Conservation (phyloP, 2,888 invertebrate species). For the Lordiphosa fenestrarum region DNA sequence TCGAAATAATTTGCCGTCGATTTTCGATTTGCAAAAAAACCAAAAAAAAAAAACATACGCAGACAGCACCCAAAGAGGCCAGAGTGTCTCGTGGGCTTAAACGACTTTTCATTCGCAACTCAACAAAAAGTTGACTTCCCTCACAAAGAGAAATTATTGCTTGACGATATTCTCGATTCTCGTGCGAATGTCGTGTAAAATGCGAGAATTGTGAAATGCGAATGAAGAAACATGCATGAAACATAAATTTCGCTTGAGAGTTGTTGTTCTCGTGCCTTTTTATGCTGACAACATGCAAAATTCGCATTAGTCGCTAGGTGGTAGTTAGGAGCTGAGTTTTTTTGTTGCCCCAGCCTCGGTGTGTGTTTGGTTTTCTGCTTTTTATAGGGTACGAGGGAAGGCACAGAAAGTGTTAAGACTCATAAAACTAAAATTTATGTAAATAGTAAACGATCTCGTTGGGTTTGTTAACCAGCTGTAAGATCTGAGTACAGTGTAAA, state of each 20-base stretch:
- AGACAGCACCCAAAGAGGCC: slow-evolving; percentile 9
- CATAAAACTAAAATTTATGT: no score
- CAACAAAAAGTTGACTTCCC: slow-evolving; percentile 59
- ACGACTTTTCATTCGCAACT: slow-evolving; percentile 75
- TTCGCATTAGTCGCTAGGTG: slow-evolving; percentile 62
- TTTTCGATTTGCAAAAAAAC: slow-evolving; percentile 64
- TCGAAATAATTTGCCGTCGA: slow-evolving; percentile 71
- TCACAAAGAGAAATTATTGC: slow-evolving; percentile 51
- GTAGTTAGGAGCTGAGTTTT: slow-evolving; percentile 50
- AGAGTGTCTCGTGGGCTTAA: slow-evolving; percentile 48
- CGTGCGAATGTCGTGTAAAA: slow-evolving; percentile 55
- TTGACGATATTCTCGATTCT: slow-evolving; percentile 53
- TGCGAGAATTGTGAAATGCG: slow-evolving; percentile 24
- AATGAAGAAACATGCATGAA: slow-evolving; percentile 37
- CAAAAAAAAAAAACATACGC: slow-evolving; percentile 4
- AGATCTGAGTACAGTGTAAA: no score
- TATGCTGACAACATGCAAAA: slow-evolving; percentile 66
- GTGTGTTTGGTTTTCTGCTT: neutral
- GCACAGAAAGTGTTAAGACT: neutral
- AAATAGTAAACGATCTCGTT: no score
- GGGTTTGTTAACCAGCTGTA: no score
- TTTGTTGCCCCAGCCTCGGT: neutral
- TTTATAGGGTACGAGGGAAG: slow-evolving; percentile 6
- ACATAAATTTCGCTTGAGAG: slow-evolving; percentile 46
- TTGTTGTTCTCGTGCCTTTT: slow-evolving; percentile 18